A percentile compares a stretch with the other conserved stretches of the same genome.
phyloP scores from a whole-genome alignment of 2,888 invertebrate genomes.

The Chymomyza amoena region DNA sequence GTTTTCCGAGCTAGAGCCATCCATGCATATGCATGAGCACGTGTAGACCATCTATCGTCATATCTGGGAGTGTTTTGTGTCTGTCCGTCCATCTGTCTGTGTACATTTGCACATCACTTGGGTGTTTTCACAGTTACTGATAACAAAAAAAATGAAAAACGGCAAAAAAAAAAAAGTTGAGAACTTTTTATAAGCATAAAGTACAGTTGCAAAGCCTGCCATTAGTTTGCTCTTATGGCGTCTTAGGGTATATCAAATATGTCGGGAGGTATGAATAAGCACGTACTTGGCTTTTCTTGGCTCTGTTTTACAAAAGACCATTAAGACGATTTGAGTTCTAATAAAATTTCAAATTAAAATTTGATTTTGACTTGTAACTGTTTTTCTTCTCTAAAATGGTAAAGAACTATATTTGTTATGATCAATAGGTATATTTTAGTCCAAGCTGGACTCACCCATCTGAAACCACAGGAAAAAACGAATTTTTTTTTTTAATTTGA shows the following conservation, averaged over 20 bases:
- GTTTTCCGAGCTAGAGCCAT: neutral
- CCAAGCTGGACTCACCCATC: no score
- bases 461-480: no score
- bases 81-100: constrained; percentile 8
- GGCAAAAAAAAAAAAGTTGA: neutral
- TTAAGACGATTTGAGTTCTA: no score
- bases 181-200: neutral
- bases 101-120: constrained; percentile 37
- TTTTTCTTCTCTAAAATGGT: no score
- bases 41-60: neutral
- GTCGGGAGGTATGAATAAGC: neutral
- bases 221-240: neutral
- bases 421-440: no score
- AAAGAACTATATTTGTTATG: no score
- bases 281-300: no score
- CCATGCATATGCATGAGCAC: neutral
- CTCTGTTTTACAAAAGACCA: no score
- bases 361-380: no score
- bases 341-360: no score
- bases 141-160: constrained; percentile 22
- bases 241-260: neutral
- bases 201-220: neutral
- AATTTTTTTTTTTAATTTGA: no score
- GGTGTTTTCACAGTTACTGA: constrained; percentile 37
- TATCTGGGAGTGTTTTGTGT: neutral